A percentile compares a stretch with the other conserved stretches of the same genome.
Conservation (phyloP, 2,113 vertebrate genomes). For the Pituophis catenifer region DNA sequence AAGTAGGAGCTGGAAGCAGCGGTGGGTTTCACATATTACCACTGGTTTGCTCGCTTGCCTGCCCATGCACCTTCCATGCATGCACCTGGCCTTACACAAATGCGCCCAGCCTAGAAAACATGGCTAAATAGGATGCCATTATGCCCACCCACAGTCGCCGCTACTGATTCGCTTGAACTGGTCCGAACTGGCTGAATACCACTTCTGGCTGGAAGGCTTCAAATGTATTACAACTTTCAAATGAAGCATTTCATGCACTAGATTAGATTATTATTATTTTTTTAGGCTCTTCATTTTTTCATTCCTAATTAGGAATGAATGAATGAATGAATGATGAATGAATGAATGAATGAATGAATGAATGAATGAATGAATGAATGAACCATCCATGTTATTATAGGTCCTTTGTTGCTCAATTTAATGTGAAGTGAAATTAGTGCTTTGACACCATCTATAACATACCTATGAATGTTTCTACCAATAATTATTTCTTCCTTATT, state of each 20-base stretch:
- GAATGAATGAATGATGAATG: too few relatives aligned
- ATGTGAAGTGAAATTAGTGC: neutral
- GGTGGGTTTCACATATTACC: too few relatives aligned
- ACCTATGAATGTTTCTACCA: neutral
- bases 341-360: neutral
- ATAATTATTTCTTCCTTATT: neutral
- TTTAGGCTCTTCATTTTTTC: neutral
- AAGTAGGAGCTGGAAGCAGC: neutral
- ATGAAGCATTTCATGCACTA: neutral
- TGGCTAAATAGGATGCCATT: too few relatives aligned
- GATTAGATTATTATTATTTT: neutral
- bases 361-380: neutral
- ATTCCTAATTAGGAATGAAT: neutral
- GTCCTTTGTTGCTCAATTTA: neutral
- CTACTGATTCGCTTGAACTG: too few relatives aligned
- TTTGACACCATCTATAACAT: neutral
- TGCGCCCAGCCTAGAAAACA: too few relatives aligned
- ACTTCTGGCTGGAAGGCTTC: neutral
- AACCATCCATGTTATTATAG: neutral
- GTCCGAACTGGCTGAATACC: too few relatives aligned
- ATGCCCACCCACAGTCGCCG: too few relatives aligned
- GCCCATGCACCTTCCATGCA: too few relatives aligned
- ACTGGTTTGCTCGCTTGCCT: too few relatives aligned
- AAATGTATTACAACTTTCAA: neutral
- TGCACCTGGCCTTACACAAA: too few relatives aligned